Base-by-base conservation (phyloP, 2,888 invertebrate genomes). In the Trachelus stipa region DNA sequence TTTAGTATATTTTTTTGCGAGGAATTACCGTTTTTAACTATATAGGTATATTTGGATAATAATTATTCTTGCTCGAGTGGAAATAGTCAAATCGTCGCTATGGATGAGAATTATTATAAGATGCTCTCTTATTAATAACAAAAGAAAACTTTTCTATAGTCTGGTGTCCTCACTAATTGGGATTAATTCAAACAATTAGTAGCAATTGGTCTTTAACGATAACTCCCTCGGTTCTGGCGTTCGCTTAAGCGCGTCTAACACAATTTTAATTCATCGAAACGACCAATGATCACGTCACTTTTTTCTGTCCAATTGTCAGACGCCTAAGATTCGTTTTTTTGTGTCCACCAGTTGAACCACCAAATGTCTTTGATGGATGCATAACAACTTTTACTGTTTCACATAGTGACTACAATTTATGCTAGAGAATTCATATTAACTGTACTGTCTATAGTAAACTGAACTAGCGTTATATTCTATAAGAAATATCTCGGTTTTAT, bases 151-250 rank as follows among this genome's bases (percentile, higher is more conserved):
- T 71, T 71, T 34, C 34, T 71, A 23, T 23, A 31, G 71, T 23
- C 34, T 71, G 71, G 71, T 71, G 71, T 71, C 71, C 71, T 30
- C 71, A 35, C 75, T 78, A 73, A 78, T 78, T 75, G 75, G 78
- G 76, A 78, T 78, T 78, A 76, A 78, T 78, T 73, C 78, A 73
- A 73, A 76, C 76, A 78, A 78, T 78, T 78, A 78, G 73, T 56
- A 68, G 73, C 73, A 75, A 76, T 75, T 75, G 74, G 40, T 75
- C 71, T 31, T 71, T 71, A 71, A 71, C 71, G 71, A 71, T 71
- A 71, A 33, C 31, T 33, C 71, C 34, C 31, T 34, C 71, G 71
- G 71, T 71, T 23, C 71, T 71, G 71, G 34, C 71, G 71, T 71
- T 71, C 71, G 71, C 34, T 71, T 71, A 71, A 71, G 71, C 71